Conservation (phyloP, 2,888 invertebrate genomes). For the Petrophora chlorosata region DNA sequence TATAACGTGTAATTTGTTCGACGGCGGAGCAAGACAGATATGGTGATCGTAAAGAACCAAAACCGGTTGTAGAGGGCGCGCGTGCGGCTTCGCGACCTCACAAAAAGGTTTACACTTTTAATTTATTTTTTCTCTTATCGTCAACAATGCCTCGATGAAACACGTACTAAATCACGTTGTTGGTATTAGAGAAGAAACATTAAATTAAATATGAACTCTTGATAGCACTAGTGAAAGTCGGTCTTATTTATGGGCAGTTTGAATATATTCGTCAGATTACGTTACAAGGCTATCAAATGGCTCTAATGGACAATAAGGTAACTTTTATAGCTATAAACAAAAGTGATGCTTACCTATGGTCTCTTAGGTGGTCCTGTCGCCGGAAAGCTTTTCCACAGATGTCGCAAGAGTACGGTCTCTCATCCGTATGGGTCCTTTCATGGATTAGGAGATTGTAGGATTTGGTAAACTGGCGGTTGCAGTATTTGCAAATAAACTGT, state of each 20-base stretch:
- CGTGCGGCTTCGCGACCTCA: conserved; percentile 81
- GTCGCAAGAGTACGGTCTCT: conserved; percentile 97
- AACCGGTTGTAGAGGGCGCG: conserved; percentile 77
- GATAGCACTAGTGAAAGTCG: conserved; percentile 45
- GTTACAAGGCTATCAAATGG: conserved; percentile 38
- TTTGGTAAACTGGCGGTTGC: conserved; percentile 98
- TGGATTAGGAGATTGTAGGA: conserved; percentile 99
- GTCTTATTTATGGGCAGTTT: conserved; percentile 37
- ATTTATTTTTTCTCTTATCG: conserved; percentile 73
- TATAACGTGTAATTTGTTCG: conserved; percentile 82
- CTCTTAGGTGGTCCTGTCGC: conserved; percentile 96
- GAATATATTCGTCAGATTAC: conserved; percentile 34
- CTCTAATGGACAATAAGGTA: conserved; percentile 34
- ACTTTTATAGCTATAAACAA: no score
- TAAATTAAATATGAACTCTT: conserved; percentile 60
- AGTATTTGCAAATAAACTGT: conserved; percentile 98
- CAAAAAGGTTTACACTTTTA: conserved; percentile 80
- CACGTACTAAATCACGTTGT: conserved; percentile 72
- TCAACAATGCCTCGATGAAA: conserved; percentile 72
- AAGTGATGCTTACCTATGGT: conserved; percentile 88
- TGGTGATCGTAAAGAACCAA: conserved; percentile 79
- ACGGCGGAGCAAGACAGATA: conserved; percentile 80
- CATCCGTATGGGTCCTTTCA: conserved; percentile 98
- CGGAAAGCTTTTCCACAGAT: conserved; percentile 98
- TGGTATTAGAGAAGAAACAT: conserved; percentile 65